Evolutionary conservation across 2,113 vertebrate genomes (phyloP).

Genomic region (Catharus bicknelli): DNA sequence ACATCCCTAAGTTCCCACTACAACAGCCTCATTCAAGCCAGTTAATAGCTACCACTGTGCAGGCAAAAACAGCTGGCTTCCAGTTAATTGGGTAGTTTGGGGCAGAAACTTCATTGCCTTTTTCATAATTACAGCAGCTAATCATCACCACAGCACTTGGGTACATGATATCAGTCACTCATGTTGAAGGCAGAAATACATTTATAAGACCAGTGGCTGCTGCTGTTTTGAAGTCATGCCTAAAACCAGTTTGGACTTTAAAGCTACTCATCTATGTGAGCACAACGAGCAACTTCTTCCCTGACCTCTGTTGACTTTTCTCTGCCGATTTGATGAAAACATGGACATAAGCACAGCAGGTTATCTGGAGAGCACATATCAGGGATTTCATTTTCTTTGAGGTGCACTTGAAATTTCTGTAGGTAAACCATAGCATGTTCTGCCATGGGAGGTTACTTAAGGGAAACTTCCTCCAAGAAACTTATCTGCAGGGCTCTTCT

Average conservation of each 20-base stretch:
- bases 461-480: neutral
- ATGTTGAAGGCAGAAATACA: neutral
- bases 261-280: neutral
- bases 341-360: neutral
- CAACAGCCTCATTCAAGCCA: neutral
- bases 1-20: neutral
- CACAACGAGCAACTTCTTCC: neutral
- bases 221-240: neutral
- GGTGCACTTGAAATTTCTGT: neutral
- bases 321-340: neutral
- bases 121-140: neutral
- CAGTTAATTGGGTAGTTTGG: neutral
- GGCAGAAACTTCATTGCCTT: neutral
- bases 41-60: neutral
- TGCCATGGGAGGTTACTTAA: neutral
- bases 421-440: neutral
- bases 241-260: neutral
- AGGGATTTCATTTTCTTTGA: neutral
- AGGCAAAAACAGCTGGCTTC: neutral
- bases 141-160: fast-evolving
- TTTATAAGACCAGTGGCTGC: neutral
- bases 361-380: neutral
- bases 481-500: neutral
- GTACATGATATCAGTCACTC: neutral
- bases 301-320: neutral